Base-by-base conservation (phyloP, 2,888 invertebrate genomes). In the Teleogryllus oceanicus region DNA sequence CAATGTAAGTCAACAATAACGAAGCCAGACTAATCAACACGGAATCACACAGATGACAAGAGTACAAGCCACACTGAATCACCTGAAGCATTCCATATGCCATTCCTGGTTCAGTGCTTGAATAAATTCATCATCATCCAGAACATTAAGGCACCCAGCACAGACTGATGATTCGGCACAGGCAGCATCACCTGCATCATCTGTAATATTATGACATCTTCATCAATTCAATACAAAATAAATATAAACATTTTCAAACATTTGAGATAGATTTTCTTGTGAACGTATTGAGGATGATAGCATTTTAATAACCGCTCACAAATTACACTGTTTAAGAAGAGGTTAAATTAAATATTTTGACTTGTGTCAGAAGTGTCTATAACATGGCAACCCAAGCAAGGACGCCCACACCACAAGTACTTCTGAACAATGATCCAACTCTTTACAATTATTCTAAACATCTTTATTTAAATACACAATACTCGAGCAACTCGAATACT, bases 71-170 rank as follows among this genome's bases (percentile, higher is more conserved):
- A 37, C 8, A 8, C 37, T 37, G 80, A 83, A 84, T 87, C 88
- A 94, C 94, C 94, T 90, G 87, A 96, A 96, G 86, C 96, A 96
- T 86, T 96, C 96, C 86, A 92, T 91, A 86, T 96, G 96, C 95
- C 96, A 96, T 86, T 94, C 93, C 86, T 95, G 94, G 83, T 92
- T 92, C 83, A 96, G 89, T 16, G 96, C 95, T 82, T 93, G 92
- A 81, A 96, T 91, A 86, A 92, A 94, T 85, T 95, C 94, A 84
- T 93, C 92, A 83, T 92, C 92, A 20, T 92, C 92, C 74, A 94
- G 90, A 78, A 90, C 88, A 85, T 94, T 94, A 83, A 94, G 88
- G 87, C 94, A 94, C 79, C 94, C 93, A 49, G 94, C 92, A 86
- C 94, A 94, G 81, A 88, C 80, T 37, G 80, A 78, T 18, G 78